Percentiles rank a stretch among this genome's conserved stretches.
These are phyloP conservation scores for Trissoscelio sp. DNA, from an alignment of 2,888 invertebrate species.

Conservation along the genomic window DNA sequence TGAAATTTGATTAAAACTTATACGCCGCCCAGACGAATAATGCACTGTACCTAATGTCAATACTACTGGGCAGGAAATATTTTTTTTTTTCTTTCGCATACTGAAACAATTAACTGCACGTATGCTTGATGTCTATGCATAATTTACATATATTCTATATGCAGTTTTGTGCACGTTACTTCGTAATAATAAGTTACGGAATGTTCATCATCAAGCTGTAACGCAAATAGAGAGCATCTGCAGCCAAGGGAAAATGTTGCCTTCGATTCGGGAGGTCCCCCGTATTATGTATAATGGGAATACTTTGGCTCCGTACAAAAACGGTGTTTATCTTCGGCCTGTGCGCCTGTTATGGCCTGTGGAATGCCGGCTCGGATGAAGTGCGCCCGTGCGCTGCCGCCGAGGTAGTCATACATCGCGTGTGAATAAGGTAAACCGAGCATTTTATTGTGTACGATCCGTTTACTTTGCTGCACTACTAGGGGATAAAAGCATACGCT, in stretches of 20 bases:
- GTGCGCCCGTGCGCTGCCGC: conserved; percentile 40
- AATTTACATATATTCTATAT: conserved; percentile 11
- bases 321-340: conserved; percentile 77
- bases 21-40: conserved; percentile 25
- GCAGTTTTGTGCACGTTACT: conserved; percentile 1
- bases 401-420: conserved; percentile 60
- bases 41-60: conserved; percentile 21
- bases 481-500: conserved; percentile 44
- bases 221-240: conserved; percentile 59
- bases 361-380: conserved; percentile 71
- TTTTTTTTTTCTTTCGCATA: conserved; percentile 1
- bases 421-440: conserved; percentile 67
- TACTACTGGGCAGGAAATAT: not conserved
- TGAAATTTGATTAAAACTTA: conserved; percentile 57
- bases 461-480: conserved; percentile 64
- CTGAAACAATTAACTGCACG: conserved; percentile 46
- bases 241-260: conserved; percentile 15
- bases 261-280: conserved; percentile 72
- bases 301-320: conserved; percentile 73
- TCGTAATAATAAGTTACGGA: conserved; percentile 41
- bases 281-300: conserved; percentile 77
- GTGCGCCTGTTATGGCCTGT: conserved; percentile 71
- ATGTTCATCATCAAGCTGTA: conserved; percentile 41
- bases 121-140: conserved; percentile 26
- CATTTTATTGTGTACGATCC: conserved; percentile 69